Evolutionary conservation across 2,797 vertebrate genomes (phyloP).

Genomic region (Catamblyrhynchus diadema): DNA sequence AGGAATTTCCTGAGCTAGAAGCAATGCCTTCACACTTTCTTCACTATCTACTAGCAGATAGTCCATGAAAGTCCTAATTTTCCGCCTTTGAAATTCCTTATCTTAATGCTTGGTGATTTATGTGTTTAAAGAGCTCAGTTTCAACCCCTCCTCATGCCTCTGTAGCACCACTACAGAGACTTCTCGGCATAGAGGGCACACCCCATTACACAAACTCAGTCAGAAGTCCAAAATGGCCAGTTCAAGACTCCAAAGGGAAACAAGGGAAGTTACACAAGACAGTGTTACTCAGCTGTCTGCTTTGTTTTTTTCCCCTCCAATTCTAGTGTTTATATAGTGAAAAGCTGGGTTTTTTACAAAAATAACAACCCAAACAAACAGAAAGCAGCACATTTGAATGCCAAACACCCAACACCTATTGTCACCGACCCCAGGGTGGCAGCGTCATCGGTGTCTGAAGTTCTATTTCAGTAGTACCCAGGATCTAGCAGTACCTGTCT

Average conservation of each 20-base stretch:
- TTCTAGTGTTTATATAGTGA: background rate
- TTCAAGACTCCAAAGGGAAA: background rate
- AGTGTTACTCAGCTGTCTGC: background rate
- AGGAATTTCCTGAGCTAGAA: background rate
- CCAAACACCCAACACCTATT: background rate
- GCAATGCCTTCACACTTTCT: background rate
- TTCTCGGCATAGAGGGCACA: background rate
- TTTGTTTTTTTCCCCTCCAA: constrained; percentile 15
- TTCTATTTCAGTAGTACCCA: background rate
- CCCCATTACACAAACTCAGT: background rate
- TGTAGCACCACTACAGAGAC: background rate
- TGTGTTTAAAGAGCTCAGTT: background rate
- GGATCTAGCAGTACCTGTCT: background rate
- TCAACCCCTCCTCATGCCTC: background rate
- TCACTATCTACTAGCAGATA: background rate
- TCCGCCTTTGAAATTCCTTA: background rate
- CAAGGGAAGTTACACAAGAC: background rate
- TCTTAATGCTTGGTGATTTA: background rate
- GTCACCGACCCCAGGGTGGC: background rate
- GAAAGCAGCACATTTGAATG: background rate
- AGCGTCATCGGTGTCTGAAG: accelerated
- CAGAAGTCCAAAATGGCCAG: background rate
- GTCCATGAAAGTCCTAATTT: background rate
- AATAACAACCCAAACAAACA: background rate
- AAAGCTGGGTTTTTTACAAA: background rate